Evolutionary conservation across 2,113 vertebrate species (phyloP), one percentile per base, ranked within the genome.

Genomic region (Riparia riparia): DNA sequence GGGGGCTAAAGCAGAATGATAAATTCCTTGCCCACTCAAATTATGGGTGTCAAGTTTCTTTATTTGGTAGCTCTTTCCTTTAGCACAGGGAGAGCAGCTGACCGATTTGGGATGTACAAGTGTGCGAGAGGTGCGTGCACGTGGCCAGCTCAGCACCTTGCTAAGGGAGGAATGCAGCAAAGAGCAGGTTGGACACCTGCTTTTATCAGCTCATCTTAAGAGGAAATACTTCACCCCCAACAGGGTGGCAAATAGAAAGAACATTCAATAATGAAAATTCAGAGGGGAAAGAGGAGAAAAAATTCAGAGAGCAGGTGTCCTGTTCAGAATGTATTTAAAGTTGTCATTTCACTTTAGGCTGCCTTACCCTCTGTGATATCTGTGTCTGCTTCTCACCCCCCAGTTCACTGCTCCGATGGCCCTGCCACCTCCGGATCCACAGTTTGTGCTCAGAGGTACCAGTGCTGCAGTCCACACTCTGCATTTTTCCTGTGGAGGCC

Each of bases 401-500:
- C 86, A 86, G 89, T 12, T 58, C 28, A 3, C 14, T n/a, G 34
- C 65, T 31, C 1, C 2, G n/a, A 99, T 98, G 97, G 97, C 98
- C 29, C 96, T 82, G 64, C 98, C 98, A 7, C 95, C 99, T 13
- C 99, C 99, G 0, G 98, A 98, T 50, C 99, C 99, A 12, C 91
- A 97, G 95, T 99, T 98, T 89, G 98, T 99, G 76, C 98, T 99
- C 50, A 98, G 99, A 93, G 99, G 99, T 7, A 89, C 98, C 3
- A 86, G 97, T 14, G 98, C 98, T 15, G 89, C 99, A 8, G 97
- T 99, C 61, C 99, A 99, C 53, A 78, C 98, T 0, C 97, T 99
- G 64, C 98, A 98, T 86, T 99, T 99, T 90, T 97, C 94, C 61
- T 98, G 98, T 58, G 70, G 50, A 13, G 81, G 69, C 82, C 82